Evolutionary conservation across 30 jellyfish, hydroid and myxozoan species (phyloP).

Genomic region (Chrysaora quinquecirrha): DNA sequence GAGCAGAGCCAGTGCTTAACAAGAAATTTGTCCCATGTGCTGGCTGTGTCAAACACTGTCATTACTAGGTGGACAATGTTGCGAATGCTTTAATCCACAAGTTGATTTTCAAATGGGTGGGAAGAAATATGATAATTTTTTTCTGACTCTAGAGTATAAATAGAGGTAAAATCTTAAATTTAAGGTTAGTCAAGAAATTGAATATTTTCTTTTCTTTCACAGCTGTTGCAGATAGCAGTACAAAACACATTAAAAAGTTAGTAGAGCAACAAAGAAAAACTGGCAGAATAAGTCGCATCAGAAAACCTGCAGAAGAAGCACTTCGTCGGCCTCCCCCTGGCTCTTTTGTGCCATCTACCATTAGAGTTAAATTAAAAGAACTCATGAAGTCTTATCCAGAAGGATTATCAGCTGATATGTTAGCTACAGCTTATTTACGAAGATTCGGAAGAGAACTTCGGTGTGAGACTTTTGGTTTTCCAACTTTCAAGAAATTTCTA

Average conservation of each 20-base stretch:
- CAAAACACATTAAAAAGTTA: slow-evolving; percentile 70
- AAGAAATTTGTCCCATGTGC: too few relatives aligned
- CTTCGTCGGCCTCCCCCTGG: slow-evolving; percentile 53
- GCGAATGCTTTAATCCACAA: too few relatives aligned
- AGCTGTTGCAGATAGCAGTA: slow-evolving; percentile 81
- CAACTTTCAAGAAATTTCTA: slow-evolving; percentile 31
- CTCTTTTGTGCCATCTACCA: slow-evolving; percentile 48
- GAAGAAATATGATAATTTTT: too few relatives aligned
- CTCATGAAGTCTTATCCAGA: slow-evolving; percentile 66
- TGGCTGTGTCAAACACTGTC: too few relatives aligned
- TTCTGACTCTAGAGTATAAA: too few relatives aligned
- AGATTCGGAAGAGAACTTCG: slow-evolving; percentile 60
- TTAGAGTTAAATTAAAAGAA: slow-evolving; percentile 67
- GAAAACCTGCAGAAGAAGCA: slow-evolving; percentile 38
- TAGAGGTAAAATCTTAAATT: too few relatives aligned
- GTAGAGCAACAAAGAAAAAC: slow-evolving; percentile 64
- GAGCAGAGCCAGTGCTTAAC: too few relatives aligned
- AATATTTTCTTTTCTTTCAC: too few relatives aligned
- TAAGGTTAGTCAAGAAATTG: too few relatives aligned
- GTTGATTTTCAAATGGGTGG: too few relatives aligned
- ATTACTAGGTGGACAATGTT: too few relatives aligned
- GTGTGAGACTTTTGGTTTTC: slow-evolving; percentile 57
- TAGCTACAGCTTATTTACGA: slow-evolving; percentile 35
- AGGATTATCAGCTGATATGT: slow-evolving; percentile 43
- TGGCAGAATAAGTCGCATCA: slow-evolving; percentile 63